Base-by-base conservation (phyloP, 1,140 invertebrate species). In the Ctenoplectra terminalis region DNA sequence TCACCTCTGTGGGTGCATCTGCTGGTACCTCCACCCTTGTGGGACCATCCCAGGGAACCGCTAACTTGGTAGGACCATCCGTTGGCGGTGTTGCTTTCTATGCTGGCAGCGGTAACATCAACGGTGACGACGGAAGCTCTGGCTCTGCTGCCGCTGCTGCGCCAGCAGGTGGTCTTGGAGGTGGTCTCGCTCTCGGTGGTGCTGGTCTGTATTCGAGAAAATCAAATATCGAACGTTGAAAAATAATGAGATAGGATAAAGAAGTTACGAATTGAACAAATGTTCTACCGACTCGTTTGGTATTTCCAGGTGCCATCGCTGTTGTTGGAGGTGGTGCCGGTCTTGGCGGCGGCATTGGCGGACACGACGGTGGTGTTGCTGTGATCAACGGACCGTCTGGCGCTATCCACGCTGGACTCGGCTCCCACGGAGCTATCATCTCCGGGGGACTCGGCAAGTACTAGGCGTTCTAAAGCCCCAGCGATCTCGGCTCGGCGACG, bases 401-500 rank as follows among this genome's bases (percentile, higher is more conserved):
- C 81, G 92, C 92, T 91, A 94, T 94, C 93, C 93, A 94, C 84
- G 93, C 93, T 83, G 93, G 93, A 83, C 93, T 94, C 81, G 93
- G 93, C 90, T 90, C 92, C 89, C 93, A 94, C 91, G 93, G 93
- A 93, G 93, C 93, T 70, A 93, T 94, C 93, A 93, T 94, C 93
- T 92, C 93, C 86, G 92, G 87, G 88, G 87, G 86, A 83, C 88
- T 91, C 84, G 91, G 90, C 90, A 93, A 94, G 86, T 94, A 91
- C 90, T 94, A 94, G 91, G 92, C 91, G 92, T 89, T 91, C 90
- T 90, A 91, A 91, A 86, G 93, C 90, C 92, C 89, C 89, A 93
- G 92, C 91, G 93, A 94, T 94, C 93, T 94, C 93, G 93, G 93
- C 93, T 92, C 92, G 92, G 93, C 93, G 92, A 94, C 93, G 93